phyloP scores from a whole-genome alignment of 2,888 invertebrate genomes.

The Euplagia quadripunctaria region DNA sequence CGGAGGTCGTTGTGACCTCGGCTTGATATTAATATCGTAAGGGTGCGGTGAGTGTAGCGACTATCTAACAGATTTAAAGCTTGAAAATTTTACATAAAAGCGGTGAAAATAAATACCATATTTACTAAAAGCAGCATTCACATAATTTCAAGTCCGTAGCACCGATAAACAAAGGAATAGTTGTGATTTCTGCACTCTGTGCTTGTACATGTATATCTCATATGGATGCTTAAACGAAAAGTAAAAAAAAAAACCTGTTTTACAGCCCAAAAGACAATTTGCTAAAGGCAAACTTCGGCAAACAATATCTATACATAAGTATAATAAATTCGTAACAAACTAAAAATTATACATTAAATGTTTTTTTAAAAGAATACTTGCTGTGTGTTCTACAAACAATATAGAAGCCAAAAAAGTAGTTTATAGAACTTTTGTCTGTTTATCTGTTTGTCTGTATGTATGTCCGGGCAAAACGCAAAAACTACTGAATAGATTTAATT shows the following conservation, averaged over 20 bases:
- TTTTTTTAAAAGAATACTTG: no score
- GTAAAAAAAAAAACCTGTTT: background rate
- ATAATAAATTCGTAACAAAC: no score
- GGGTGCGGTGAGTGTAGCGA: background rate
- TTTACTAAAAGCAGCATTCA: background rate
- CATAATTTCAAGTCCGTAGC: background rate
- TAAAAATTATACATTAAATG: no score
- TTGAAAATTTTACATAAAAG: background rate
- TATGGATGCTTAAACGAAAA: background rate
- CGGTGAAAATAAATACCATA: background rate
- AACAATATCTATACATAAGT: no score
- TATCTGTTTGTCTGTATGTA: no score
- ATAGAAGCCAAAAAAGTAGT: no score
- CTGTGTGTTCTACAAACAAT: no score
- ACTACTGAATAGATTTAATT: no score
- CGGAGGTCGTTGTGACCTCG: constrained; percentile 8
- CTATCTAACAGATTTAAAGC: constrained; percentile 1
- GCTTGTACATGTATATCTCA: background rate
- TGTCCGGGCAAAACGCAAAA: no score
- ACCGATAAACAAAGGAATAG: background rate
- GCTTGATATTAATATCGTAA: background rate
- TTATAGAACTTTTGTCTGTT: no score
- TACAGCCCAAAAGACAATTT: background rate
- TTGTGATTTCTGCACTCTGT: background rate
- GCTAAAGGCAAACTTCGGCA: no score